Conservation (phyloP, 2,888 invertebrate genomes). For the Prenolepis imparis region DNA sequence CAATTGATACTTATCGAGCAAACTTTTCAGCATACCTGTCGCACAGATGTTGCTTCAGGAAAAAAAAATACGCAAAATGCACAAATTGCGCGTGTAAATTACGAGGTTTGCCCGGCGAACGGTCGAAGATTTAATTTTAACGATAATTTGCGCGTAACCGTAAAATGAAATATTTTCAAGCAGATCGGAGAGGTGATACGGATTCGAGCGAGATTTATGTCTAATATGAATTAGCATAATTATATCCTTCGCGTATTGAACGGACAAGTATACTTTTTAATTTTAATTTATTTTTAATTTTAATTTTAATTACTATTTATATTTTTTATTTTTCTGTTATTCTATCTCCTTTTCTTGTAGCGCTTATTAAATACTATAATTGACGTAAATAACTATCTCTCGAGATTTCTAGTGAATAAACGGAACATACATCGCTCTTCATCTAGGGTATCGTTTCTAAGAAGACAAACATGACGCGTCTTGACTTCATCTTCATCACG, state of each 20-base stretch:
- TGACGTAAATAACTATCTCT: too few species aligned
- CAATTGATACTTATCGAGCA: conserved; percentile 34
- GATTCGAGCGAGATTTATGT: not conserved
- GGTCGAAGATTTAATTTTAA: conserved; percentile 8
- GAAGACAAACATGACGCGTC: too few species aligned
- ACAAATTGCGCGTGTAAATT: conserved; percentile 31
- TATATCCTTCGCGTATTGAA: not conserved
- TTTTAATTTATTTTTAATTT: not conserved
- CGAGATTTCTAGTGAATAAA: too few species aligned
- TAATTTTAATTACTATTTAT: too few species aligned
- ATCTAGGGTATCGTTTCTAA: too few species aligned
- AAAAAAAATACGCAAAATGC: not conserved
- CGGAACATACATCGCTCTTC: too few species aligned
- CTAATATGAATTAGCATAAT: not conserved
- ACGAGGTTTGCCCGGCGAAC: not conserved
- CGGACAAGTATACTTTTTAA: not conserved
- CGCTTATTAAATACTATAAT: too few species aligned
- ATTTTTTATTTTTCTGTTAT: too few species aligned
- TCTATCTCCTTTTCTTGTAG: too few species aligned
- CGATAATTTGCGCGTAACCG: not conserved
- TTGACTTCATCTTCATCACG: too few species aligned
- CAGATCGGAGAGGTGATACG: not conserved
- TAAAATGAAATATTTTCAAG: not conserved
- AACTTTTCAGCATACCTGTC: conserved; percentile 49
- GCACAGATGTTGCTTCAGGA: conserved; percentile 39